A percentile compares a stretch with the other conserved stretches of the same genome.
These are phyloP conservation scores for Varanus salvator DNA, from an alignment of 2,113 vertebrate species.

Conservation along the genomic window DNA sequence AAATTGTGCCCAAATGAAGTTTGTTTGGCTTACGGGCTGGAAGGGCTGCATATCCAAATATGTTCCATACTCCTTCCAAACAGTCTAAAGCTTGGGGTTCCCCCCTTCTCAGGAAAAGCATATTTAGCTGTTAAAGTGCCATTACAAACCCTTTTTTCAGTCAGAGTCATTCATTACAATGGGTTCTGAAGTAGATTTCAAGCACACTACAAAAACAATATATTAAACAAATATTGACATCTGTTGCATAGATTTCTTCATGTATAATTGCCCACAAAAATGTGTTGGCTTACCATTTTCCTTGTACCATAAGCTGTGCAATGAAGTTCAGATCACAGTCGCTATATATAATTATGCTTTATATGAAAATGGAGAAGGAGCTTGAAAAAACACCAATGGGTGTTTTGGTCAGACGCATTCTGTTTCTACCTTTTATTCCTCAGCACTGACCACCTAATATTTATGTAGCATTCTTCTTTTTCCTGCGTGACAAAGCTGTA, in stretches of 20 bases:
- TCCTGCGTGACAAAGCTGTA: not conserved
- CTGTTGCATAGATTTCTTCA: slow-evolving; percentile 45
- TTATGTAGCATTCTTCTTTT: not conserved
- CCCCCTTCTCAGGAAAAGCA: not conserved
- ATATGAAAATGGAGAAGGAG: slow-evolving; percentile 24
- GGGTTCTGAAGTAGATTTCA: slow-evolving; percentile 1
- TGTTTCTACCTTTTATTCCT: slow-evolving; percentile 24
- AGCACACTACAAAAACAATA: slow-evolving; percentile 32
- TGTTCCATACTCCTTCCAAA: not conserved
- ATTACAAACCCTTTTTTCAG: not conserved
- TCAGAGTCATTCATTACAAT: not conserved
- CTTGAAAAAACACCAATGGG: slow-evolving; percentile 18
- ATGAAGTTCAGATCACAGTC: slow-evolving; percentile 34
- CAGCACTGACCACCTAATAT: slow-evolving; percentile 4
- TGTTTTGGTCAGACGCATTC: slow-evolving; percentile 42
- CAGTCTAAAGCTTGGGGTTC: not conserved
- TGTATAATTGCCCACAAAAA: slow-evolving; percentile 28
- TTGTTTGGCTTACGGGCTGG: not conserved
- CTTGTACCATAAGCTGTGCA: slow-evolving; percentile 44
- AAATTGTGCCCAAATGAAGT: not conserved
- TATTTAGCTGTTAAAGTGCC: not conserved
- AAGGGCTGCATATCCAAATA: not conserved
- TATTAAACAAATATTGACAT: slow-evolving; percentile 25
- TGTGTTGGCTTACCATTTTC: not conserved
- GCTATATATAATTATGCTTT: slow-evolving; percentile 42